Conservation (phyloP, 2,888 invertebrate genomes). For the Caenorhabditis drosophilae region DNA sequence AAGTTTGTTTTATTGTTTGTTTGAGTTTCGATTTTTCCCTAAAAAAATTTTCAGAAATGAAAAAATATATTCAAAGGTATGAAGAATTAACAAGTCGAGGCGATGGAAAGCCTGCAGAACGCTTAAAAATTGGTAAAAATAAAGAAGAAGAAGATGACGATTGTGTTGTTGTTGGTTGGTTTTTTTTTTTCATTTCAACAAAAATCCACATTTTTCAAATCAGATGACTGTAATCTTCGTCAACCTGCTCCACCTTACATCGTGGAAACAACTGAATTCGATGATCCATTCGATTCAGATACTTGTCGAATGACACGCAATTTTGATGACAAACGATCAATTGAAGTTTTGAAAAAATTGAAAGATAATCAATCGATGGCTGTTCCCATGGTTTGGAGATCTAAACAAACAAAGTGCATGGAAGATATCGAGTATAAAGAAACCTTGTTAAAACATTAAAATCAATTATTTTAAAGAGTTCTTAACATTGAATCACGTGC, state of each 20-base stretch:
- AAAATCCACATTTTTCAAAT: neutral
- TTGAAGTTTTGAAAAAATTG: neutral
- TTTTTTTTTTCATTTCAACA: neutral
- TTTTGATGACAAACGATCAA: neutral
- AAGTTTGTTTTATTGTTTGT: constrained; percentile 6
- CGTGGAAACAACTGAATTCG: neutral
- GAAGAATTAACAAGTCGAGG: constrained; percentile 1
- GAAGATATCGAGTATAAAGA: constrained; percentile 17
- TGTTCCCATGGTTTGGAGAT: constrained; percentile 15
- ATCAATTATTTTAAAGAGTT: constrained; percentile 7
- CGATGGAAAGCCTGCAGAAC: constrained; percentile 7
- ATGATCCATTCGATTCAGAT: constrained; percentile 14
- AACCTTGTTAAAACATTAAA: neutral
- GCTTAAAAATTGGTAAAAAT: constrained; percentile 5
- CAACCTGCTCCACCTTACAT: constrained; percentile 9
- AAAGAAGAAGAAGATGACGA: constrained; percentile 4
- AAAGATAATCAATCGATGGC: neutral
- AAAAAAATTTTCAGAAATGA: constrained; percentile 15
- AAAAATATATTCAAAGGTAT: constrained; percentile 4
- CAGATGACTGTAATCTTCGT: constrained; percentile 13
- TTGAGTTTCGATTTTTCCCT: neutral
- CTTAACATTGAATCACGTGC: constrained; percentile 11
- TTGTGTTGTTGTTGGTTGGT: constrained; percentile 22
- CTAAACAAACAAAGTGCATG: constrained; percentile 8
- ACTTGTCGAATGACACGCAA: constrained; percentile 22